Evolutionary conservation across 2,797 vertebrate species (phyloP).

Genomic region (Silurus lanzhouensis): DNA sequence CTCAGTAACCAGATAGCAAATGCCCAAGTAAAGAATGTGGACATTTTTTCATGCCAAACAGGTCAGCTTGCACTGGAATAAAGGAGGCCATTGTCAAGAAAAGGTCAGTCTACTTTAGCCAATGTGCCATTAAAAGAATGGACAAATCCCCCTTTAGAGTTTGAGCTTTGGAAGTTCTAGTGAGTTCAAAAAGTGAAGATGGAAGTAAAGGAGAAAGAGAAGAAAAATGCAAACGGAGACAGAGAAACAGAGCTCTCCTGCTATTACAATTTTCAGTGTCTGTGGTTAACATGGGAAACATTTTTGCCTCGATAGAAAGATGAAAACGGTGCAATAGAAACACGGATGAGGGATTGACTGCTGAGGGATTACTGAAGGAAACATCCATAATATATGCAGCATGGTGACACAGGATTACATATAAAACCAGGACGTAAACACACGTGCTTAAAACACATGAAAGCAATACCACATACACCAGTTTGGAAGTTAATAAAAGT

Average conservation of each 20-base stretch:
- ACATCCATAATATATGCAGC: slow-evolving; percentile 15
- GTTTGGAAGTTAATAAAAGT: slow-evolving; percentile 1
- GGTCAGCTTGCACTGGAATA: slow-evolving; percentile 60
- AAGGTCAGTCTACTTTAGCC: slow-evolving; percentile 63
- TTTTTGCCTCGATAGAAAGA: slow-evolving; percentile 69
- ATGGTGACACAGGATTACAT: slow-evolving; percentile 13
- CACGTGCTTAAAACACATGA: not conserved
- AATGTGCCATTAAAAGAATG: slow-evolving; percentile 41
- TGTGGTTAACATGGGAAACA: slow-evolving; percentile 81
- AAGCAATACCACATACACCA: slow-evolving; percentile 10
- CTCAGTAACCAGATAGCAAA: slow-evolving; percentile 52
- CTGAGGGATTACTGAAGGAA: slow-evolving; percentile 19
- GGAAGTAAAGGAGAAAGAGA: slow-evolving; percentile 28
- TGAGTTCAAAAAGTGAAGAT: slow-evolving; percentile 21
- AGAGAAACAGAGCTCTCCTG: slow-evolving; percentile 65
- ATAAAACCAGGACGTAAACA: not conserved
- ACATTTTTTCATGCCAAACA: slow-evolving; percentile 52
- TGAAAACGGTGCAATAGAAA: slow-evolving; percentile 62
- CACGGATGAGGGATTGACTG: slow-evolving; percentile 59
- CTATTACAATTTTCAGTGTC: slow-evolving; percentile 70
- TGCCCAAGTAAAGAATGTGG: slow-evolving; percentile 53
- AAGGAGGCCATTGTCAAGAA: slow-evolving; percentile 65
- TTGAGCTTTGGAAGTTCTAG: slow-evolving; percentile 17
- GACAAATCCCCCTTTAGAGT: slow-evolving; percentile 32
- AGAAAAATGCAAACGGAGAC: slow-evolving; percentile 52